Evolutionary conservation across 2,113 vertebrate genomes (phyloP).

Genomic region (Ochotona curzoniae): DNA sequence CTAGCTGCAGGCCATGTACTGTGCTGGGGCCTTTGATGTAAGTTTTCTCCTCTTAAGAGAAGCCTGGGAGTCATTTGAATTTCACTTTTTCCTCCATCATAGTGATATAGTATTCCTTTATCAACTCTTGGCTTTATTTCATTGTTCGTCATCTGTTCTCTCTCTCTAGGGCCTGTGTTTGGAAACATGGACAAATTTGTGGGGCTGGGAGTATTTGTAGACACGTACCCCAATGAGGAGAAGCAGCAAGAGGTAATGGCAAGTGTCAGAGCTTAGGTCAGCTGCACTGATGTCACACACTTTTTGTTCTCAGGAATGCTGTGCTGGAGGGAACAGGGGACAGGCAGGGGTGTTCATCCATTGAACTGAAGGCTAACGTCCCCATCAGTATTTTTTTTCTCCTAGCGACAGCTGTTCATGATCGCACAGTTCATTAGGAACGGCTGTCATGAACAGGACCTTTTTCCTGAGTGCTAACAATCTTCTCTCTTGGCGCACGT

Average conservation of each 20-base stretch:
- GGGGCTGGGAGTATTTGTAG: conserved; percentile 96
- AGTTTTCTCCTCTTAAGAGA: conserved; percentile 53
- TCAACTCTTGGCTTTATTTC: conserved; percentile 68
- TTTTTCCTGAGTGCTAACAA: not conserved
- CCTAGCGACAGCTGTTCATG: not conserved
- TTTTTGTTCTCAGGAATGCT: conserved; percentile 46
- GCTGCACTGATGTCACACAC: not conserved
- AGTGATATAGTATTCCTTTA: conserved; percentile 60
- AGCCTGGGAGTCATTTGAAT: conserved; percentile 25
- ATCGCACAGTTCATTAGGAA: conserved; percentile 1
- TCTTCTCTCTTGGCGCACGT: not conserved
- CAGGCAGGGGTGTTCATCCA: conserved; percentile 7
- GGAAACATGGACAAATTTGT: conserved; percentile 97
- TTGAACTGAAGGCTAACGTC: conserved; percentile 5
- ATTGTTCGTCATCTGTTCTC: conserved; percentile 78
- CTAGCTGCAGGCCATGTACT: conserved; percentile 3
- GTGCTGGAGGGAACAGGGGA: conserved; percentile 1
- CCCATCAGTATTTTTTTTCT: not conserved
- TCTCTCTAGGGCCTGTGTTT: conserved; percentile 94
- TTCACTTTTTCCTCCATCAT: conserved; percentile 55
- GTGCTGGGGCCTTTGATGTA: not conserved
- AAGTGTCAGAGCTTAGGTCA: conserved; percentile 64
- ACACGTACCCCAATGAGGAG: conserved; percentile 99
- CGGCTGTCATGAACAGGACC: not conserved
- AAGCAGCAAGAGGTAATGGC: conserved; percentile 95